Percentiles rank a stretch among this genome's conserved stretches.
Conservation (phyloP, 2,113 vertebrate species). For the Oreochromis tanganicae region DNA sequence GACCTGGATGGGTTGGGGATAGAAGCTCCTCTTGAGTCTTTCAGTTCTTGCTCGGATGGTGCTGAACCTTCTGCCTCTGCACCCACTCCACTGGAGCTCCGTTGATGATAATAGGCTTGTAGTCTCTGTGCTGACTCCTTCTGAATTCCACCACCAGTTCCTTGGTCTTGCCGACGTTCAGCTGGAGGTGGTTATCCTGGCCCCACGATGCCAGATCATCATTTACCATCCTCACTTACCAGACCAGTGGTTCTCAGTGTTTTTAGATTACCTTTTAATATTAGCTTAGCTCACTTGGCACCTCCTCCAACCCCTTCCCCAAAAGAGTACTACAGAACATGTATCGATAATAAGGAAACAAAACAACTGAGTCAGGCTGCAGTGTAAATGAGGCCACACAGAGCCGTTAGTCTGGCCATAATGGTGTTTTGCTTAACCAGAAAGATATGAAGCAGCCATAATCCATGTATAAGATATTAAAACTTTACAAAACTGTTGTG, state of each 20-base stretch:
- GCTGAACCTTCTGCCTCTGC: background rate
- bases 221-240: background rate
- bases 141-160: background rate
- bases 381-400: background rate
- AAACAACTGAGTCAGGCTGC: background rate
- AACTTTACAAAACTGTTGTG: background rate
- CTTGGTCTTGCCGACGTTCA: background rate
- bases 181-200: background rate
- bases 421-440: background rate
- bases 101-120: background rate
- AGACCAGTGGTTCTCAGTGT: background rate
- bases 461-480: background rate
- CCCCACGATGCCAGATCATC: background rate
- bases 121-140: background rate
- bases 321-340: background rate
- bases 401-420: background rate
- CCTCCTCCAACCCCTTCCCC: background rate
- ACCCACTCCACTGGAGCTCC: background rate
- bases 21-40: background rate
- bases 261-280: background rate
- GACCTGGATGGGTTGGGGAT: background rate
- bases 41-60: background rate
- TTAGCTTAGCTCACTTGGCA: background rate
- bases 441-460: background rate
- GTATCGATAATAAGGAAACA: background rate